Evolutionary conservation across 2,888 invertebrate species (phyloP).

Genomic region (Coecobrya sp.): DNA sequence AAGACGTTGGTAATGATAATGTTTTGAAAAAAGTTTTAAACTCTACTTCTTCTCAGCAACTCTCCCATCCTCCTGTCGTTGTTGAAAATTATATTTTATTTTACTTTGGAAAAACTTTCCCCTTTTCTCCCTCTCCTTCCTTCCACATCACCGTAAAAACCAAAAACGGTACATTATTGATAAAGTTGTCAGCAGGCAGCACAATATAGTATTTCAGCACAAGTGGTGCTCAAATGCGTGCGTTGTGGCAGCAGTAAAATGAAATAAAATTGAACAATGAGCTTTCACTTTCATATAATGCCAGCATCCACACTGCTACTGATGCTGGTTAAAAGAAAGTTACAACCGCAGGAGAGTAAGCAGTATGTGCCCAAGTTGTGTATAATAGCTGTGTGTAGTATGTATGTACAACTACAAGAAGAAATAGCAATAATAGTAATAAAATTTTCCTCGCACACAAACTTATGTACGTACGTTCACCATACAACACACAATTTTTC

Average conservation of each 20-base stretch:
- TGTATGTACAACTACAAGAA: background rate
- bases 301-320: background rate
- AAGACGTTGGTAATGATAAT: constrained; percentile 44
- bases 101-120: constrained; percentile 22
- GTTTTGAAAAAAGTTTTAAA: constrained; percentile 48
- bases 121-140: background rate
- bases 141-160: background rate
- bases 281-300: constrained; percentile 46
- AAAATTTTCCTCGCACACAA: constrained; percentile 21
- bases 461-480: background rate
- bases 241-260: constrained; percentile 10
- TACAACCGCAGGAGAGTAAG: constrained; percentile 6
- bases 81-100: constrained; percentile 15
- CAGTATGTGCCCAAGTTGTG: constrained; percentile 25
- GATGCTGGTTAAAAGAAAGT: background rate
- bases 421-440: constrained; percentile 22
- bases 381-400: background rate
- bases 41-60: background rate
- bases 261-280: constrained; percentile 50
- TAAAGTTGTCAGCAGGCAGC: constrained; percentile 7
- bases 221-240: constrained; percentile 1
- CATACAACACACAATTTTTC: constrained; percentile 41
- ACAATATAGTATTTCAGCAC: background rate
- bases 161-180: constrained; percentile 9
- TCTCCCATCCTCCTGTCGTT: background rate